Base-by-base conservation (phyloP, 2,888 invertebrate species). In the Parthenolecanium corni region DNA sequence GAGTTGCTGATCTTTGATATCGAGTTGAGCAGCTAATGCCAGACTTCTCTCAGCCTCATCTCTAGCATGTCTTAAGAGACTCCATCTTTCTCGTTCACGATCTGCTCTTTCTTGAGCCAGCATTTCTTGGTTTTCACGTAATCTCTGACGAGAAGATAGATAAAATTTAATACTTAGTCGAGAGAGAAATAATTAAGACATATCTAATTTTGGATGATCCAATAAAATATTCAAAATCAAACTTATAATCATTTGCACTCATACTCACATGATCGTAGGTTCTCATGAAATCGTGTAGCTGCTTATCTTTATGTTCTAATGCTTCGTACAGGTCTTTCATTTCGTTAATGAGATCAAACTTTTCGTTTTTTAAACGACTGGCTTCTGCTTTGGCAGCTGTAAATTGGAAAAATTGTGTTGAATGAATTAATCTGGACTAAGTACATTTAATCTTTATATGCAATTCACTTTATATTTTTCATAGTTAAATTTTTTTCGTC, bases 271-370 rank as follows among this genome's bases (percentile, higher is more conserved):
- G 91, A 75, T 94, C 94, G 75, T 90, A 94, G 76, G 89, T 92
- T 69, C 92, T 81, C 71, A 95, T 93, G 73, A 94, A 94, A 75
- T 94, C 93, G 65, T 93, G 79, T 65, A 94, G 77, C 74, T 94
- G 93, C 70, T 88, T 86, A 73, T 95, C 94, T 76, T 94, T 94
- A 74, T 93, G 92, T 75, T 94, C 94, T 66, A 95, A 78, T 9
- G 93, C 92, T 63, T 86, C 84, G 74, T 94, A 95, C 65, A 95
- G 80, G 72, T 94, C 92, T 74, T 92, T 92, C 84, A 94, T 93
- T 77, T 94, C 93, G 72, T 86, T 88, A 69, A 94, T 78, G 67
- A 95, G 79, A 76, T 94, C 94, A 72, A 88, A 87, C 76, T 93
- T 93, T 76, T 95, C 94, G 14, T 89, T 87, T 76, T 92, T 90